These are phyloP conservation scores for Melanotaenia parkinsoni DNA, from an alignment of 2,797 vertebrate species.

Conservation along the genomic window DNA sequence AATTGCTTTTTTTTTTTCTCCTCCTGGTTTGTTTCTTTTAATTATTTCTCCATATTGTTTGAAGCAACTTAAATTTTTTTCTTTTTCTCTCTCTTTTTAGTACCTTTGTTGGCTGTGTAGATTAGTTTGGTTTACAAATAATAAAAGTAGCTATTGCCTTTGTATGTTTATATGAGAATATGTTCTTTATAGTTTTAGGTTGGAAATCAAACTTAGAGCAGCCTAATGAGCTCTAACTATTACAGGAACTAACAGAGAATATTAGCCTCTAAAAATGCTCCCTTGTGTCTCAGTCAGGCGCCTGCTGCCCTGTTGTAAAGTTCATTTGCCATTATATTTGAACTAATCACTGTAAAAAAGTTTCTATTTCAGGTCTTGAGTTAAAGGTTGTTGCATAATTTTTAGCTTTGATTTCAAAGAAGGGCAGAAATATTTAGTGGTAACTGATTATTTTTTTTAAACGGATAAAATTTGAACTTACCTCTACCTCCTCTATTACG, in stretches of 20 bases:
- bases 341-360: constrained; percentile 1
- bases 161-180: neutral
- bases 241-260: constrained; percentile 34
- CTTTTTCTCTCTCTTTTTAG: too few species aligned
- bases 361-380: constrained; percentile 40
- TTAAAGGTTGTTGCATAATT: constrained; percentile 16
- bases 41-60: neutral
- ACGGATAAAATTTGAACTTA: neutral
- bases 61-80: too few species aligned
- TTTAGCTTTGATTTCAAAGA: constrained; percentile 13
- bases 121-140: neutral
- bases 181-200: constrained; percentile 4
- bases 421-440: neutral
- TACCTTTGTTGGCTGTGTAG: too few species aligned
- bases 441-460: neutral
- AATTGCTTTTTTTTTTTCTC: neutral
- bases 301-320: constrained; percentile 15
- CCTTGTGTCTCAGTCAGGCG: constrained; percentile 4
- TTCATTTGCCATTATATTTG: constrained; percentile 15
- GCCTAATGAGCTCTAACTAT: constrained; percentile 35
- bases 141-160: neutral
- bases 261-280: constrained; percentile 29
- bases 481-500: too few species aligned
- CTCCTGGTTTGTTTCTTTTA: neutral
- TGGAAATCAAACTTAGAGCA: constrained; percentile 4